A percentile compares a stretch with the other conserved stretches of the same genome.
Evolutionary conservation across 2,797 vertebrate genomes (phyloP).

Genomic region (Phalloptychus januarius): DNA sequence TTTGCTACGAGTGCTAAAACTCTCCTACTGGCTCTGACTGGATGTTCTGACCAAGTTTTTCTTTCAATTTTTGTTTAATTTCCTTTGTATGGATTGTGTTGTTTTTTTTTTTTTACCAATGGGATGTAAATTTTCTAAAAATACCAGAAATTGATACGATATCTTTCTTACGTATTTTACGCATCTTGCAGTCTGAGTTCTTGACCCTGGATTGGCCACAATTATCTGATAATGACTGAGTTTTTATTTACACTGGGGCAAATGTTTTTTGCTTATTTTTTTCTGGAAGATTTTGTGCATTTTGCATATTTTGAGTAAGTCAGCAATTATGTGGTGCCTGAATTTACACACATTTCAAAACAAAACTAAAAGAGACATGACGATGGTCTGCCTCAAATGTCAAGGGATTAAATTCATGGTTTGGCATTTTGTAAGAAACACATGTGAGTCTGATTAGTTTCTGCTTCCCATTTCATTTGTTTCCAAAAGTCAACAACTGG

Average conservation of each 20-base stretch:
- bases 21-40: too few species aligned
- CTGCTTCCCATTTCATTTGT: slow-evolving; percentile 27
- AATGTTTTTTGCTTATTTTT: slow-evolving; percentile 13
- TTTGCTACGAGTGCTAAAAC: too few species aligned
- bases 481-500: slow-evolving; percentile 22
- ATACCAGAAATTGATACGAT: background rate
- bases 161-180: background rate
- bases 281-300: background rate
- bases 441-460: slow-evolving; percentile 30
- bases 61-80: too few species aligned
- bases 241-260: background rate
- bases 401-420: slow-evolving; percentile 7
- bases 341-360: slow-evolving; percentile 17
- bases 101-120: background rate
- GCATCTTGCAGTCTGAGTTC: background rate
- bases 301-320: background rate
- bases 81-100: background rate
- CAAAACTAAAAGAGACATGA: slow-evolving; percentile 25
- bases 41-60: too few species aligned
- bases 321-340: slow-evolving; percentile 17
- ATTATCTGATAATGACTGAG: background rate
- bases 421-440: slow-evolving; percentile 27
- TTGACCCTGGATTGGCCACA: background rate
- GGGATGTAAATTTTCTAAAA: background rate
- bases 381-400: slow-evolving; percentile 18